Base-by-base conservation (phyloP, 2,797 vertebrate species). In the Garrulus glandarius region DNA sequence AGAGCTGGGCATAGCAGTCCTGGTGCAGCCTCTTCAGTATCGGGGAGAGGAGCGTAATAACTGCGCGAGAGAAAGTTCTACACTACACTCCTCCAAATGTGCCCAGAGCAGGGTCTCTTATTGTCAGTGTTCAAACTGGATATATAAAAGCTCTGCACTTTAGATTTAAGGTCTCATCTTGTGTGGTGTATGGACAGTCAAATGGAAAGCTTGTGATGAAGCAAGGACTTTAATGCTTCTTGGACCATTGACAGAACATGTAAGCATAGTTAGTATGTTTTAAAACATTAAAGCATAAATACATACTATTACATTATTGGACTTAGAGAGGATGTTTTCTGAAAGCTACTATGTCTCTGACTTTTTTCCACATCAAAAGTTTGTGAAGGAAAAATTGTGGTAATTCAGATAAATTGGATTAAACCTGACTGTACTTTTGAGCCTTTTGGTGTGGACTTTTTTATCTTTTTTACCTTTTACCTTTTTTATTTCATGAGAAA, bases 121-220 rank as follows among this genome's bases (percentile, higher is more conserved):
- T 17, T 47, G 55, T 20, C 32, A 41, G 32, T 16, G 37, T 41
- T 88, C 64, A 76, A 3, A 23, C 1, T 37, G n/a, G 24, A 16
- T 44, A 11, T 30, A 7, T 18, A 34, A 60, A 59, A 89, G 14
- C 50, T 47, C 27, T n/a, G 5, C 23, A 24, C 37, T 85, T 41
- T 5, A 56, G 20, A 32, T 56, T 52, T 29, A 69, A 27, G 7
- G 29, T 61, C 64, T 80, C 0, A 0, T 52, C 39, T 65, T 18
- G 41, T 2, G 0, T 37, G 27, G 30, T 0, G 0, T 39, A 30
- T 22, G 11, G 43, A 47, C 27, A 41, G 34, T 47, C 29, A 53
- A 16, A 34, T 3, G 55, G 57, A 59, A 57, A 57, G 9, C 14
- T 79, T 71, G 23, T 32, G 43, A 12, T 32, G 46, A 19, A 79